A percentile compares a stretch with the other conserved stretches of the same genome.
These are phyloP conservation scores for Zaprionus davidi DNA, from an alignment of 1,140 invertebrate genomes.

Conservation along the genomic window DNA sequence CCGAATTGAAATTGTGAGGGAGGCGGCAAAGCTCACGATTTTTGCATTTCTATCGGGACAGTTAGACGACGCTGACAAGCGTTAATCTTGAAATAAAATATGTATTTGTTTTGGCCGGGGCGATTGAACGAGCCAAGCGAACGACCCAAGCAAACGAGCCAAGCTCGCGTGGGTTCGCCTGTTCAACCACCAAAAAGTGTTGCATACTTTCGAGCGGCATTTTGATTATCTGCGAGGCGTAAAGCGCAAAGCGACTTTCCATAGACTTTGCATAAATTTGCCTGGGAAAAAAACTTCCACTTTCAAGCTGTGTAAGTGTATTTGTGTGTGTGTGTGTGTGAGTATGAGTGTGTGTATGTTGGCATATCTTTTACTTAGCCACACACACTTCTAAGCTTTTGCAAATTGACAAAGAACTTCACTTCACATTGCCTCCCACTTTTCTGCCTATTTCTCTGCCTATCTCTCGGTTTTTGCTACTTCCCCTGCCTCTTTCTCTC, in stretches of 20 bases:
- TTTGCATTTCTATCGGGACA: conserved; percentile 58
- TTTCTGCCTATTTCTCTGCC: background rate
- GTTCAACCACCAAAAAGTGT: conserved; percentile 68
- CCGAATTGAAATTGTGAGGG: conserved; percentile 64
- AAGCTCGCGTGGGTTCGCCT: background rate
- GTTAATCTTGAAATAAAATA: conserved; percentile 81
- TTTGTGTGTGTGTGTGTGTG: background rate
- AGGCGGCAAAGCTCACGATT: conserved; percentile 26
- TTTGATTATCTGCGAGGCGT: conserved; percentile 71
- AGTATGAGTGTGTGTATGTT: conserved; percentile 16
- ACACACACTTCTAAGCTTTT: conserved; percentile 72
- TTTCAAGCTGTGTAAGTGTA: background rate
- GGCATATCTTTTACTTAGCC: conserved; percentile 70
- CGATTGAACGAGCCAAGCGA: background rate
- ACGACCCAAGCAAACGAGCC: background rate
- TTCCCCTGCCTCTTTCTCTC: background rate
- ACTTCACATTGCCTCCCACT: conserved; percentile 32
- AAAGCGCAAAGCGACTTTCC: conserved; percentile 64
- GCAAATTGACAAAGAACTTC: conserved; percentile 79
- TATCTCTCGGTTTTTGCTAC: background rate
- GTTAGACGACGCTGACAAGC: conserved; percentile 59
- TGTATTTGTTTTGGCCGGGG: conserved; percentile 57
- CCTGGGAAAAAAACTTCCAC: conserved; percentile 21
- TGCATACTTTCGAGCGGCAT: conserved; percentile 63
- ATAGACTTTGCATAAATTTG: conserved; percentile 81